Conservation (phyloP, 2,797 vertebrate species). For the Sarcophilus harrisii region DNA sequence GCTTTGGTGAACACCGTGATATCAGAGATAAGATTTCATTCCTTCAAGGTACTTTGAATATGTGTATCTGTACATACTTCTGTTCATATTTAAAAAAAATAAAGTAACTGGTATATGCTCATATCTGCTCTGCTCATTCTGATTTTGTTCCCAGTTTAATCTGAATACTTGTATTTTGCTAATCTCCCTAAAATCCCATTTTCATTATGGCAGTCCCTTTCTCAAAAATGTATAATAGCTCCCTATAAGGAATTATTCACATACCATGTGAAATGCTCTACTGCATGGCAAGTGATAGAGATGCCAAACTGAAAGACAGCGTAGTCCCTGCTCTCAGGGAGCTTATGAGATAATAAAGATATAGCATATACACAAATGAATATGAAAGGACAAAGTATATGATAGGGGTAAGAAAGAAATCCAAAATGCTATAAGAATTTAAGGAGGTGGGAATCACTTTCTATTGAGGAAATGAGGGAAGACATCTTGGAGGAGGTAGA, state of each 20-base stretch:
- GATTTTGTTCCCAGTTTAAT: neutral
- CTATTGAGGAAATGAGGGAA: neutral
- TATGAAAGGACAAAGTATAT: neutral
- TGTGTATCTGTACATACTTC: neutral
- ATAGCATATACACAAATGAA: neutral
- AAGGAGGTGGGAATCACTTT: neutral
- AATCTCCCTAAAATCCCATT: conserved; percentile 35
- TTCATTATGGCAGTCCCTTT: neutral
- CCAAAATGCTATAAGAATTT: neutral
- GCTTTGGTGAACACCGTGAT: conserved; percentile 84
- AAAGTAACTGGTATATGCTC: neutral
- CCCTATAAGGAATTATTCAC: neutral
- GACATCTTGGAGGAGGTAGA: neutral
- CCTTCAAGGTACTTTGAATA: conserved; percentile 75
- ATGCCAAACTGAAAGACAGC: neutral
- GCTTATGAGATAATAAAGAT: neutral
- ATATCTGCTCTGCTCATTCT: neutral
- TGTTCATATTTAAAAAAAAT: neutral
- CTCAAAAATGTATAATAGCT: neutral
- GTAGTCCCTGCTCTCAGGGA: neutral
- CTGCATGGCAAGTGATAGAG: neutral
- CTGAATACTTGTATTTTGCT: neutral
- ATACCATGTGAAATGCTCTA: neutral
- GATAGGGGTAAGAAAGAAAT: neutral
- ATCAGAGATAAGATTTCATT: conserved; percentile 78